A percentile compares a stretch with the other conserved stretches of the same genome.
phyloP scores from a whole-genome alignment of 92 coral and sea anemone genomes.

The Phenganax marumi region DNA sequence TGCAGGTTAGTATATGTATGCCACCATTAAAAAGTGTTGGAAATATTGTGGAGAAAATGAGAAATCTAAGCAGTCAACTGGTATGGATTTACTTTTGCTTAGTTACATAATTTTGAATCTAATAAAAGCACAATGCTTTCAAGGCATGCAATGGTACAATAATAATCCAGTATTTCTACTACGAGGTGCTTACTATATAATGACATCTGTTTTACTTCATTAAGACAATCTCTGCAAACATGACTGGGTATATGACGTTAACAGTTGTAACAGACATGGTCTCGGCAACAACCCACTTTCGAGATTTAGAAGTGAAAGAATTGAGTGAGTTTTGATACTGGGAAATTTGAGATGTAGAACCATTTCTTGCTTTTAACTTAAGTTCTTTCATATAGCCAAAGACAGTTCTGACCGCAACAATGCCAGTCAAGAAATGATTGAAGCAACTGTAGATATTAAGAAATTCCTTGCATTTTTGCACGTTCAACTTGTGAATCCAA shows the following conservation, averaged over 20 bases:
- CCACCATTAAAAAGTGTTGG: slow-evolving; percentile 83
- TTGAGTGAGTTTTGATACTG: slow-evolving; percentile 59
- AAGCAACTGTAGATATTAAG: slow-evolving; percentile 89
- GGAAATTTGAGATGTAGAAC: not conserved
- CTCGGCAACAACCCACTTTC: slow-evolving; percentile 84
- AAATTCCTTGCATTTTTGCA: slow-evolving; percentile 83
- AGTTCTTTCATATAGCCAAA: not conserved
- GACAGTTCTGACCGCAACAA: slow-evolving; percentile 5
- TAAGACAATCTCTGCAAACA: slow-evolving; percentile 87
- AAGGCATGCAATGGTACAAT: too few species aligned
- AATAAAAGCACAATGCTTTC: not conserved
- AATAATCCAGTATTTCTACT: not conserved
- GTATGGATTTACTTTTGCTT: slow-evolving; percentile 39
- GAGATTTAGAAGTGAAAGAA: slow-evolving; percentile 77
- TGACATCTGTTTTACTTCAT: not conserved
- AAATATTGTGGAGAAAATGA: slow-evolving; percentile 95
- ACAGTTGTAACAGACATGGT: slow-evolving; percentile 91
- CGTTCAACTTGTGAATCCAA: slow-evolving; percentile 88
- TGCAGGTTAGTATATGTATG: slow-evolving; percentile 90
- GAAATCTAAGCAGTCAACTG: slow-evolving; percentile 76
- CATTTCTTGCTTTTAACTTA: not conserved
- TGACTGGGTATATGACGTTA: slow-evolving; percentile 88
- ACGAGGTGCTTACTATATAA: not conserved
- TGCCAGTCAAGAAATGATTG: slow-evolving; percentile 74
- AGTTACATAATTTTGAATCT: not conserved